Evolutionary conservation across 2,888 invertebrate genomes (phyloP).

Genomic region (Habroteleia sp.): DNA sequence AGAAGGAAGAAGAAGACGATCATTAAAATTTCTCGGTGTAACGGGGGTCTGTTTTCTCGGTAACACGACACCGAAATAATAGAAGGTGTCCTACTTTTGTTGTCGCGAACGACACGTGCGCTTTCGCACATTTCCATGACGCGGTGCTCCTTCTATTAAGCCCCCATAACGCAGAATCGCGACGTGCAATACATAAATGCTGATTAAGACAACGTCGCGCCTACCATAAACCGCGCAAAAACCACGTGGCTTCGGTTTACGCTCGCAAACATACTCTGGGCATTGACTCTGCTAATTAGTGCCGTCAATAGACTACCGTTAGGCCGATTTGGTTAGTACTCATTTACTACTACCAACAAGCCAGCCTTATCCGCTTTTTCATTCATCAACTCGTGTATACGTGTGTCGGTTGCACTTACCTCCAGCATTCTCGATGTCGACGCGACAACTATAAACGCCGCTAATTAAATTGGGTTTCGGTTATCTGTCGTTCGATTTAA

Average conservation of each 20-base stretch:
- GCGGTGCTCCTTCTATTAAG: slow-evolving; percentile 28
- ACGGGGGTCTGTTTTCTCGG: slow-evolving; percentile 65
- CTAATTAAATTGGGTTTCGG: slow-evolving; percentile 53
- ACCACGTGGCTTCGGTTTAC: slow-evolving; percentile 68
- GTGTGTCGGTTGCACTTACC: slow-evolving; percentile 48
- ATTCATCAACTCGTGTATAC: slow-evolving; percentile 75
- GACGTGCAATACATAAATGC: slow-evolving; percentile 64
- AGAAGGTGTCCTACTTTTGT: slow-evolving; percentile 71
- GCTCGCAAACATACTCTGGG: slow-evolving; percentile 70
- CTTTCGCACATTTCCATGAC: slow-evolving; percentile 39
- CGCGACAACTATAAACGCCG: slow-evolving; percentile 37
- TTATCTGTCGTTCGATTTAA: slow-evolving; percentile 51
- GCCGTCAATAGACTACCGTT: slow-evolving; percentile 61
- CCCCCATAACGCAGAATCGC: slow-evolving; percentile 37
- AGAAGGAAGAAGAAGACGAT: slow-evolving; percentile 70
- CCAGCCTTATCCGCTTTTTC: slow-evolving; percentile 71
- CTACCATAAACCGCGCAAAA: slow-evolving; percentile 71
- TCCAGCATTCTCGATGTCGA: slow-evolving; percentile 43
- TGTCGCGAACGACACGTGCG: slow-evolving; percentile 63
- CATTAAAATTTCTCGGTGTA: slow-evolving; percentile 74
- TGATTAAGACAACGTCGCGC: slow-evolving; percentile 71
- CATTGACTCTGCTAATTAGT: slow-evolving; percentile 72
- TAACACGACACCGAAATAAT: slow-evolving; percentile 70
- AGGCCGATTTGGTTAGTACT: slow-evolving; percentile 69
- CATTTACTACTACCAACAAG: slow-evolving; percentile 66